These are phyloP conservation scores for Nesogale talazaci DNA, from an alignment of 2,113 vertebrate species.

Conservation along the genomic window DNA sequence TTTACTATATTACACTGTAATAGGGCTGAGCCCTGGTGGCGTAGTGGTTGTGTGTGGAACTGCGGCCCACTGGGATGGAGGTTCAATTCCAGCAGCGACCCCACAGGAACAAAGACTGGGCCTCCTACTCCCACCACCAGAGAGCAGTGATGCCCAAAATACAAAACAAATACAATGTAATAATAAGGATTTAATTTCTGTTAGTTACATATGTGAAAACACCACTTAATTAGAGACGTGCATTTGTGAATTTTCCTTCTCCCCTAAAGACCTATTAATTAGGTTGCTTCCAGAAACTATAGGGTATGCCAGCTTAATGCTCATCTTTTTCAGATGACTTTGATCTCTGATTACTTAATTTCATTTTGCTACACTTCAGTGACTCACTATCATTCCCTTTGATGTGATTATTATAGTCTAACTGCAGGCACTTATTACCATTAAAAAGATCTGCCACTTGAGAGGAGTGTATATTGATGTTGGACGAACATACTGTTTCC, in stretches of 20 bases:
- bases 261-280: not conserved
- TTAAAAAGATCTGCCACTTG: not conserved
- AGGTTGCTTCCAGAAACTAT: not conserved
- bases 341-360: not conserved
- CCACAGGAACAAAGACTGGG: no score
- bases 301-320: not conserved
- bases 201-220: not conserved
- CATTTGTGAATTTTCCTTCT: slow-evolving; percentile 25
- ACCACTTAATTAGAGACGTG: not conserved
- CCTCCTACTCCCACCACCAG: no score
- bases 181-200: slow-evolving; percentile 33
- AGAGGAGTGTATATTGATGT: not conserved
- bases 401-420: not conserved
- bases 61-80: no score
- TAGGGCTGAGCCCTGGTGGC: no score
- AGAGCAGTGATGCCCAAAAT: no score
- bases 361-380: not conserved
- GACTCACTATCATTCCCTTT: not conserved
- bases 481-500: not conserved
- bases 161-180: not conserved
- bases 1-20: no score
- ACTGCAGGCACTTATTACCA: not conserved
- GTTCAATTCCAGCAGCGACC: no score
- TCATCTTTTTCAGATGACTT: slow-evolving; percentile 24
- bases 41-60: no score